Conservation (phyloP, 2,113 vertebrate species). For the Carlito syrichta region DNA sequence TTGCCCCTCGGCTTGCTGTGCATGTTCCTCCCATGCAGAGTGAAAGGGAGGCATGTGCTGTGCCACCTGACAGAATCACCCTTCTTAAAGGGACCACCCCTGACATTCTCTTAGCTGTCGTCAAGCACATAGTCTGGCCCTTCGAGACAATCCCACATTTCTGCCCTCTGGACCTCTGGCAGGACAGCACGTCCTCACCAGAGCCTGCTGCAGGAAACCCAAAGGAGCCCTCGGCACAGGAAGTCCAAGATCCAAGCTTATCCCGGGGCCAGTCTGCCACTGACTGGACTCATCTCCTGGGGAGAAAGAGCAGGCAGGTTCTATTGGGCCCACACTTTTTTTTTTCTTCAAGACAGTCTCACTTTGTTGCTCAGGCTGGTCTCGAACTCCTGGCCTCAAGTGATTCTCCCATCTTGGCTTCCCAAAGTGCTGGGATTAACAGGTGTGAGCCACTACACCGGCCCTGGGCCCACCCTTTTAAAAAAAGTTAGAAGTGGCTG, state of each 20-base stretch:
- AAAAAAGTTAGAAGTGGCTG: neutral
- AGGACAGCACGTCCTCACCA: neutral
- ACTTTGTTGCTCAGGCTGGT: no score
- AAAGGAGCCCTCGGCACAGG: neutral
- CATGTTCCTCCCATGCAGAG: rapidly evolving
- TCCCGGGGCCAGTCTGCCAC: neutral
- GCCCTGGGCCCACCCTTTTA: no score
- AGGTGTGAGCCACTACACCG: no score
- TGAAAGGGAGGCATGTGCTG: neutral
- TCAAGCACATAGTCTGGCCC: neutral
- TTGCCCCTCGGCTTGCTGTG: rapidly evolving
- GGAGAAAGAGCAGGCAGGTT: neutral
- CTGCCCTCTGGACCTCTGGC: neutral
- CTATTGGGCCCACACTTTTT: neutral
- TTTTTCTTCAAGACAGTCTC: no score
- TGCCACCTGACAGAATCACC: rapidly evolving
- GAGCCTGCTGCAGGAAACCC: neutral
- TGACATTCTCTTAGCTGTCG: neutral
- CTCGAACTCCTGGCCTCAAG: no score
- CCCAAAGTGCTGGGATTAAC: no score
- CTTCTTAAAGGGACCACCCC: neutral
- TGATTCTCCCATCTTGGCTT: no score
- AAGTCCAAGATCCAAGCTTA: neutral
- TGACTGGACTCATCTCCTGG: no score
- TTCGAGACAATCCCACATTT: neutral